Evolutionary conservation across 2,797 vertebrate species (phyloP).

Genomic region (Muscicapa comitata): DNA sequence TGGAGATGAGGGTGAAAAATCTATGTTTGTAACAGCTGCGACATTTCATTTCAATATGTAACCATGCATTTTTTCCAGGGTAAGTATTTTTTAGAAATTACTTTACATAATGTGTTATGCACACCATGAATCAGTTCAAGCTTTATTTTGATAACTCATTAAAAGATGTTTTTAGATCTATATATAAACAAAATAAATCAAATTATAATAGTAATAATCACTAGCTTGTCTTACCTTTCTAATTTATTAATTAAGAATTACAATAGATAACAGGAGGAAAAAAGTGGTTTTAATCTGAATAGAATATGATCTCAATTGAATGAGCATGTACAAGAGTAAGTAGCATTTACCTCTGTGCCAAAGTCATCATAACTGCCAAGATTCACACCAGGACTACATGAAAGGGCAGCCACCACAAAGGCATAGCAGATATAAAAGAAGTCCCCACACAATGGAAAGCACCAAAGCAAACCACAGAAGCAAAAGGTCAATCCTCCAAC

Average conservation of each 20-base stretch:
- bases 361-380: background rate
- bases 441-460: background rate
- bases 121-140: background rate
- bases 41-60: constrained; percentile 51
- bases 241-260: background rate
- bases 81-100: constrained; percentile 24
- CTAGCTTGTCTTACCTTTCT: background rate
- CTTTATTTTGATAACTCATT: background rate
- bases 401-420: background rate
- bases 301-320: background rate
- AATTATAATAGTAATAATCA: background rate
- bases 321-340: background rate
- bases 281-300: background rate
- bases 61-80: background rate
- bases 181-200: background rate
- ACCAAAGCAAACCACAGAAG: background rate
- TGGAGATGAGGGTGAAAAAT: too few species aligned
- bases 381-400: background rate
- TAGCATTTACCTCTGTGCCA: background rate
- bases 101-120: background rate
- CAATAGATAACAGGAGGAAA: rapidly evolving
- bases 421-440: background rate
- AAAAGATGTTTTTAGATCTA: background rate
- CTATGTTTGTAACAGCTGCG: constrained; percentile 19
- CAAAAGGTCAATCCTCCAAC: background rate